Base-by-base conservation (phyloP, 2,797 vertebrate species). In the Mormyrops boulengeri region DNA sequence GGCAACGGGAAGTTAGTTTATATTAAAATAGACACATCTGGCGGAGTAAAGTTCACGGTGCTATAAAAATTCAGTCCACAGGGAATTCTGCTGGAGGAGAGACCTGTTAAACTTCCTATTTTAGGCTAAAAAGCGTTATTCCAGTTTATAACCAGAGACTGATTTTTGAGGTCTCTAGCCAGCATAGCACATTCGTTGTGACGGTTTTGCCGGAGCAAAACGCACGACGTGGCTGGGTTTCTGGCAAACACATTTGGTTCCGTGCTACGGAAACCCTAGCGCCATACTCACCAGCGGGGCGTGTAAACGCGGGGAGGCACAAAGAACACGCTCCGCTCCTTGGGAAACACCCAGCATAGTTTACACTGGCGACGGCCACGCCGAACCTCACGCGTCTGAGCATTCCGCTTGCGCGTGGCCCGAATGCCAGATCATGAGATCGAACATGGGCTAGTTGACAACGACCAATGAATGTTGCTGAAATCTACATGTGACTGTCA, bases 11-110 rank as follows among this genome's bases (percentile, higher is more conserved):
- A 19, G 44, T 11, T 84, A 3, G n/a, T 69, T 69, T 84, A 84
- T 84, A 84, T 84, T 86, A 86, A 86, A 86, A 86, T 52, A 53
- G 22, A 86, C 84, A 85, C 84, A 86, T 30, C 84, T 86, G 84
- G 26, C 49, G 14, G 38, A 22, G 4, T 53, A 12, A 53, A 86
- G 80, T 47, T 84, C 50, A 30, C 9, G 0, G 84, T 86, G 50
- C 50, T 86, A 86, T 52, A 86, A 86, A 53, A 86, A 86, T 55
- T 53, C 22, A 52, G 26, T 22, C 50, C 84, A 30, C n/a, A 30
- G n/a, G 47, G 84, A 86, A 53, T 86, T 86, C n/a, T 34, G 50
- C 22, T 14, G 26, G 47, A 86, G 84, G 80, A 52, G 22, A 17
- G 84, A 52, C 49, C 50, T 34, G 50, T 86, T 53, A 22, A 86